Conservation (phyloP, 2,888 invertebrate genomes). For the Philhelius pedissequus region DNA sequence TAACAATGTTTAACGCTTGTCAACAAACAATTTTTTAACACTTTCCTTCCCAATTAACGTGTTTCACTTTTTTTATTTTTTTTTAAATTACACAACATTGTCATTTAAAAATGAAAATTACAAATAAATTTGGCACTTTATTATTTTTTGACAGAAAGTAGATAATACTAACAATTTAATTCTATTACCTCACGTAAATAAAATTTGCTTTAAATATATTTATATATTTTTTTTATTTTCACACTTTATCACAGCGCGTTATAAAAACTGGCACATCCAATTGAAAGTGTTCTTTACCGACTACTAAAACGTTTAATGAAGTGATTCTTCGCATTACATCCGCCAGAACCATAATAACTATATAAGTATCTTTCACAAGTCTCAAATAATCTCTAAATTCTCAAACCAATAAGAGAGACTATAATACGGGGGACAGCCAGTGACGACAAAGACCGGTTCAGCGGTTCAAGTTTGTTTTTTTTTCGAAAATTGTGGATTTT, state of each 20-base stretch:
- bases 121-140: not conserved
- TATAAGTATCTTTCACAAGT: not conserved
- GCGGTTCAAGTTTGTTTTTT: constrained; percentile 25
- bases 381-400: constrained; percentile 13
- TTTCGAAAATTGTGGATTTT: not conserved
- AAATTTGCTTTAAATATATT: not conserved
- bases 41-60: not conserved
- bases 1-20: not conserved
- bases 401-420: constrained; percentile 3
- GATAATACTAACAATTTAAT: not conserved
- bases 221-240: constrained; percentile 8
- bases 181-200: not conserved
- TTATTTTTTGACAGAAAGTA: not conserved
- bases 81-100: not conserved
- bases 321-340: constrained; percentile 52
- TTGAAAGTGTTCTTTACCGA: constrained; percentile 66
- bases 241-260: constrained; percentile 39
- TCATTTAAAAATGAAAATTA: not conserved
- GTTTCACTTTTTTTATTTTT: not conserved
- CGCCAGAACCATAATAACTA: constrained; percentile 35
- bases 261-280: constrained; percentile 57
- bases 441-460: constrained; percentile 2
- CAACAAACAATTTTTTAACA: not conserved
- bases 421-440: not conserved
- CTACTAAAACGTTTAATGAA: constrained; percentile 59